Conservation (phyloP, 2,797 vertebrate species). For the Falco rusticolus region DNA sequence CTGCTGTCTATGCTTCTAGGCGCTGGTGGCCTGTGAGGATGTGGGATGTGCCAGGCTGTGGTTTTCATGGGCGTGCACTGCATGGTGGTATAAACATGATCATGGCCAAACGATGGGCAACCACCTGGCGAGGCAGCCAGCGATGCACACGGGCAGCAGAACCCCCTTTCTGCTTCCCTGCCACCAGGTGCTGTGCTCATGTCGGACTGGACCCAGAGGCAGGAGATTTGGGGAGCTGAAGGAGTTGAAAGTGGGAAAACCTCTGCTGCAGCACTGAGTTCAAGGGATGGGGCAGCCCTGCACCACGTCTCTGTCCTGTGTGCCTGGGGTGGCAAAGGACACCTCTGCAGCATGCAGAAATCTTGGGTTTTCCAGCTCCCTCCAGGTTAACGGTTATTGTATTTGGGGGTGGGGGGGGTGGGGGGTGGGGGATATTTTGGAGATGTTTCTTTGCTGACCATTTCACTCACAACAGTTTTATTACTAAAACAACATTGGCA, state of each 20-base stretch:
- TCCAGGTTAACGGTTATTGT: neutral
- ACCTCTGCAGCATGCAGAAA: neutral
- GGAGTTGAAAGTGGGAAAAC: neutral
- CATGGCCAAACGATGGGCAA: neutral
- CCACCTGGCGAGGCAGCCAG: rapidly evolving
- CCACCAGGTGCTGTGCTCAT: neutral
- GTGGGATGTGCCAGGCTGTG: neutral
- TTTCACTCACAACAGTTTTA: conserved; percentile 16
- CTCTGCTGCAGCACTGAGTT: neutral
- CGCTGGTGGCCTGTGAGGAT: neutral
- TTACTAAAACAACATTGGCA: conserved; percentile 31
- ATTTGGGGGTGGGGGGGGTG: neutral
- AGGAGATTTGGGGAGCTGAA: neutral
- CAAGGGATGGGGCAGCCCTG: neutral
- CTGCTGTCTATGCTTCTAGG: neutral
- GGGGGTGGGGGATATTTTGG: neutral
- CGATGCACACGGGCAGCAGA: rapidly evolving
- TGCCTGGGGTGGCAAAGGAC: neutral
- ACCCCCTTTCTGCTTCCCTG: neutral
- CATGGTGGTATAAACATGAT: rapidly evolving
- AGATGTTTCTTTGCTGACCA: neutral
- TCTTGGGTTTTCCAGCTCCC: neutral
- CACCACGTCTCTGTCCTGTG: rapidly evolving
- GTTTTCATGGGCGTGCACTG: neutral
- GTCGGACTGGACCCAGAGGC: neutral